phyloP scores from a whole-genome alignment of 2,113 vertebrate species.

The Cynoglossus semilaevis region DNA sequence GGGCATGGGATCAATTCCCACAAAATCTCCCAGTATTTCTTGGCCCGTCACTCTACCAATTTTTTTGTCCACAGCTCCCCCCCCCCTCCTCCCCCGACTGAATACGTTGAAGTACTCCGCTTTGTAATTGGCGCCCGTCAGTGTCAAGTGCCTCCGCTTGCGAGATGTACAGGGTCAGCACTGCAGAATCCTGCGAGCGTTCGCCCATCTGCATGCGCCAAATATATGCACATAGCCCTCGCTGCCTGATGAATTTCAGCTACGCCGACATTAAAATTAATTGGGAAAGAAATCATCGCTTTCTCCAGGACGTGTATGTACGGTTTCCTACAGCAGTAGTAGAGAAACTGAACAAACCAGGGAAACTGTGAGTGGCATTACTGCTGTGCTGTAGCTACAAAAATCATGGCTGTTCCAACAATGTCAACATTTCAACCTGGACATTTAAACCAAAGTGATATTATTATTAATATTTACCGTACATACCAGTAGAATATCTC shows the following conservation, averaged over 20 bases:
- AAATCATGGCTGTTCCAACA: no score
- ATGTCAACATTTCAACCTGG: no score
- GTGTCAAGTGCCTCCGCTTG: conserved; percentile 57
- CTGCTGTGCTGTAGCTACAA: no score
- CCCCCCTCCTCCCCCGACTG: conserved; percentile 30
- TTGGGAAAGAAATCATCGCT: conserved; percentile 1
- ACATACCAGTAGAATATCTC: no score
- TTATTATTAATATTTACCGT: no score
- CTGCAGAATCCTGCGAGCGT: conserved; percentile 17
- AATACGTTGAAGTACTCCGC: conserved; percentile 50
- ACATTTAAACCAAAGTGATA: no score
- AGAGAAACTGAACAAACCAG: no score
- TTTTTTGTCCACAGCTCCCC: conserved; percentile 51
- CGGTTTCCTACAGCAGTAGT: background rate
- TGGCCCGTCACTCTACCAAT: conserved; percentile 52
- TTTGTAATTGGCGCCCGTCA: conserved; percentile 62
- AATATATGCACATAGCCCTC: background rate
- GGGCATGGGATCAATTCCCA: conserved; percentile 59
- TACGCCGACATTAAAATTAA: conserved; percentile 8
- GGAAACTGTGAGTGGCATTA: no score
- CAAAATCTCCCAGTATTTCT: conserved; percentile 54
- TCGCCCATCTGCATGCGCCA: conserved; percentile 24
- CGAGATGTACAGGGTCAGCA: conserved; percentile 29
- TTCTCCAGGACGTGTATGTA: conserved; percentile 7
- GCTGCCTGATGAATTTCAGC: conserved; percentile 17